phyloP scores from a whole-genome alignment of 2,888 invertebrate species.

The Polyommatus iphigenia region DNA sequence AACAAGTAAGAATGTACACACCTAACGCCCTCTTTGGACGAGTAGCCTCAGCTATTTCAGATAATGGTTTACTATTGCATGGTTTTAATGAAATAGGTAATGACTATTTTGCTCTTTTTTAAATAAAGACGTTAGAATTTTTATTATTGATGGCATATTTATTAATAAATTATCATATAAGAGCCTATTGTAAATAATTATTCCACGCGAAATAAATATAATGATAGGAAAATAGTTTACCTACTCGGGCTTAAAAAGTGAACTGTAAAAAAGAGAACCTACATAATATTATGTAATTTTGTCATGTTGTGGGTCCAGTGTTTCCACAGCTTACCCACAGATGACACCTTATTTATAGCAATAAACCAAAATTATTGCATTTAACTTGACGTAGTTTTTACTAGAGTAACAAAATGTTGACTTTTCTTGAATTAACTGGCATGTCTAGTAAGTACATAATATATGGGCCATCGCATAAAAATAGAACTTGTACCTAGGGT shows the following conservation, averaged over 20 bases:
- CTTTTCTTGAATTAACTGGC: no score
- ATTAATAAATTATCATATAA: not conserved
- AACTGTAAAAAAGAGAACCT: no score
- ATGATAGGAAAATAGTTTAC: no score
- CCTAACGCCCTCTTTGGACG: not conserved
- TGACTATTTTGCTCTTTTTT: no score
- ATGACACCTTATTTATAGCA: not conserved
- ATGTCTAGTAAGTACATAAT: no score
- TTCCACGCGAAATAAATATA: no score
- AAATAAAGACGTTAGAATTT: not conserved
- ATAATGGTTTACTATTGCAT: not conserved
- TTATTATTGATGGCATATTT: not conserved
- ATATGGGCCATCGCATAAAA: no score
- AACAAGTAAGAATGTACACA: not conserved
- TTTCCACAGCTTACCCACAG: not conserved
- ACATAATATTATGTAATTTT: not conserved
- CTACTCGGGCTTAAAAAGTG: no score
- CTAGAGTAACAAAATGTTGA: no score
- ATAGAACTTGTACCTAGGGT: no score
- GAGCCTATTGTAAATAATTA: no score
- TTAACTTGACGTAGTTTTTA: not conserved
- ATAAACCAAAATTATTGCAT: not conserved
- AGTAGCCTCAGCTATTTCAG: not conserved
- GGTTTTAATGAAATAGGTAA: not conserved
- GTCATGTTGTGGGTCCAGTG: not conserved